Conservation (phyloP, 1,140 invertebrate genomes). For the Grapholita molesta region DNA sequence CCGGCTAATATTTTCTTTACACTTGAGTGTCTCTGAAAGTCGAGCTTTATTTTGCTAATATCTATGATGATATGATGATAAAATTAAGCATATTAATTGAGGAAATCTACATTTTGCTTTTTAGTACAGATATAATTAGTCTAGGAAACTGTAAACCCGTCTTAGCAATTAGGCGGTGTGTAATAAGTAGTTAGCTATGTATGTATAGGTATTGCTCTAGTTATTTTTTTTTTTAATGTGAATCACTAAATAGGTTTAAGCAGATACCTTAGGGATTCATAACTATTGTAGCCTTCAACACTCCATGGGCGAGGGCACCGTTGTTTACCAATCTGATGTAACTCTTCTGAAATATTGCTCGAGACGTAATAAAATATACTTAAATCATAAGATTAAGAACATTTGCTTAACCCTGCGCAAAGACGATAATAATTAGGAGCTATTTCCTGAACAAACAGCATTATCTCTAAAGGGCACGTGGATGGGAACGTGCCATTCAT, state of each 20-base stretch:
- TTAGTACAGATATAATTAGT: no score
- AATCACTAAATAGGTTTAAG: no score
- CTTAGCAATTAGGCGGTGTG: no score
- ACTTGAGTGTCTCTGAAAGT: no score
- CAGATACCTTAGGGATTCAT: no score
- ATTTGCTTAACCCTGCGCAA: background rate
- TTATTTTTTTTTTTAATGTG: no score
- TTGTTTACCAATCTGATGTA: background rate
- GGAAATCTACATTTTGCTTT: background rate
- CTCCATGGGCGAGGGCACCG: background rate
- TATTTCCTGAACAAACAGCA: conserved; percentile 10
- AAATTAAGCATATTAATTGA: background rate
- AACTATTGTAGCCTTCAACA: background rate
- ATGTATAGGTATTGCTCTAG: no score
- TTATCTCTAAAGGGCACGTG: conserved; percentile 8
- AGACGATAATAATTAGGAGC: background rate
- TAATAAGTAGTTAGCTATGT: no score
- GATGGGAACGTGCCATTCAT: background rate
- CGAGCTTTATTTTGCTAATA: no score
- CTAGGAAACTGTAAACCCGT: no score
- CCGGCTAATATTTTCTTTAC: background rate
- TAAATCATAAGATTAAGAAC: background rate
- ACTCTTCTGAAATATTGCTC: background rate
- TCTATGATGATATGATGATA: background rate
- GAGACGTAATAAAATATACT: background rate